Conservation (phyloP, 2,113 vertebrate species). For the Puma concolor region DNA sequence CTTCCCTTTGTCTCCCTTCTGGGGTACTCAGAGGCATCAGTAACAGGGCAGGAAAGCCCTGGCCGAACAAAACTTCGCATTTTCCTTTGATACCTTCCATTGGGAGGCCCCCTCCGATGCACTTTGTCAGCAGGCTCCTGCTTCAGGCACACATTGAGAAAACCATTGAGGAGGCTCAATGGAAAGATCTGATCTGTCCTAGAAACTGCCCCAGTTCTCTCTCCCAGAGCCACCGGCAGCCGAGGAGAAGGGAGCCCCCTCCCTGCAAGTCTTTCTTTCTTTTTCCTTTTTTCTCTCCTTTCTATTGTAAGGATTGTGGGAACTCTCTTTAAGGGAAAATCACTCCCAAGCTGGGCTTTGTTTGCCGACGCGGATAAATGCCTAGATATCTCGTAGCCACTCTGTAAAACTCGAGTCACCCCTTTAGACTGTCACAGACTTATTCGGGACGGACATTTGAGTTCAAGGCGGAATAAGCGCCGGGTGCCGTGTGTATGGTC, state of each 20-base stretch:
- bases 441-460: neutral
- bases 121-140: conserved; percentile 57
- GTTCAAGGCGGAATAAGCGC: neutral
- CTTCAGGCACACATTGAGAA: conserved; percentile 49
- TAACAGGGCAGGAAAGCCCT: conserved; percentile 39
- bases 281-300: neutral
- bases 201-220: conserved; percentile 70
- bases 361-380: neutral
- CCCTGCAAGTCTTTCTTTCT: neutral
- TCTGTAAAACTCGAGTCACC: neutral
- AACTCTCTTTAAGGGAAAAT: conserved; percentile 57
- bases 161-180: conserved; percentile 24
- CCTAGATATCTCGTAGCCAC: neutral
- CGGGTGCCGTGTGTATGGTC: neutral
- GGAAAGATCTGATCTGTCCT: conserved; percentile 66
- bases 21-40: conserved; percentile 10
- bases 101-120: conserved; percentile 52
- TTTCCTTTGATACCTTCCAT: conserved; percentile 46
- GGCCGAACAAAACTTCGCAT: neutral
- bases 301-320: conserved; percentile 62
- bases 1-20: conserved; percentile 56
- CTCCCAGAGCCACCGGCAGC: neutral
- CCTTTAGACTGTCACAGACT: neutral
- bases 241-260: neutral
- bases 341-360: conserved; percentile 29